Percentiles rank a stretch among this genome's conserved stretches.
Evolutionary conservation across 1,140 invertebrate species (phyloP).

Genomic region (Drosophila arawakana): DNA sequence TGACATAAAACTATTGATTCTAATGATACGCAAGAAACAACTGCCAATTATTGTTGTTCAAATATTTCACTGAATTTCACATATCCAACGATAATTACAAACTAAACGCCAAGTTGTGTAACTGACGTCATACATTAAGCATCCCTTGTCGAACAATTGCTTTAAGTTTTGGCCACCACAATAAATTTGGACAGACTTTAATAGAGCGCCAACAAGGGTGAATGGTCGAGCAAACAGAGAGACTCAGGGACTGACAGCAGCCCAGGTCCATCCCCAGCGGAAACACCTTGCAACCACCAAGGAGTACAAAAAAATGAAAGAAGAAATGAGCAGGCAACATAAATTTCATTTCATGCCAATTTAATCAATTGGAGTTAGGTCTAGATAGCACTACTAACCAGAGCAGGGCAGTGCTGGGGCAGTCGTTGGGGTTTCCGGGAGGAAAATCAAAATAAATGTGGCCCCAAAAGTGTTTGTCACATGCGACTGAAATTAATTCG

Average conservation of each 20-base stretch:
- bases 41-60: constrained; percentile 9
- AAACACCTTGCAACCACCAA: constrained; percentile 77
- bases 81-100: constrained; percentile 30
- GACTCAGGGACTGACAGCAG: not conserved
- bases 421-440: not conserved
- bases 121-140: constrained; percentile 18
- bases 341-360: constrained; percentile 82
- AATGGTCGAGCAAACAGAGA: not conserved
- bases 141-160: constrained; percentile 22
- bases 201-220: constrained; percentile 25
- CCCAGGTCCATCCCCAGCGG: constrained; percentile 22
- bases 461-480: constrained; percentile 66
- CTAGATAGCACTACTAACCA: constrained; percentile 12
- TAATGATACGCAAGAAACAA: constrained; percentile 9
- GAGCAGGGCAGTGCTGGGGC: not conserved
- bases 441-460: constrained; percentile 52
- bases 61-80: constrained; percentile 8
- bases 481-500: constrained; percentile 79
- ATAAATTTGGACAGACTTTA: constrained; percentile 35
- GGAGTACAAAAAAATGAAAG: not conserved
- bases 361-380: constrained; percentile 78
- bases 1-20: constrained; percentile 3
- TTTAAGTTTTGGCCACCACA: constrained; percentile 29
- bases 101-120: constrained; percentile 8
- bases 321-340: constrained; percentile 60